Base-by-base conservation (phyloP, 2,888 invertebrate genomes). In the Archips crataeganus region DNA sequence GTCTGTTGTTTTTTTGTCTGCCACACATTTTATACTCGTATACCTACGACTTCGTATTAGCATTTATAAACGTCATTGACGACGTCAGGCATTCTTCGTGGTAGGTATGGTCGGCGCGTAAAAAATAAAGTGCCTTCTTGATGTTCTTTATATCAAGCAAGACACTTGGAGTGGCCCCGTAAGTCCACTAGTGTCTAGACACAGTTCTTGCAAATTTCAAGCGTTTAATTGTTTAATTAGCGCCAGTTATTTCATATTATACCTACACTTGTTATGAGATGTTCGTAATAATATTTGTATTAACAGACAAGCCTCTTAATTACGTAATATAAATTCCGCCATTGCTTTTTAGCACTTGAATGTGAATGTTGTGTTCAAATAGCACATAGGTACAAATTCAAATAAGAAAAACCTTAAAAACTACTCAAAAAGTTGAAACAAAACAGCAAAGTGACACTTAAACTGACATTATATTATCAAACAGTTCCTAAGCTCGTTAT, bases 1-100 rank as follows among this genome's bases (percentile, higher is more conserved):
- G 84, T 86, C 77, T 84, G 79, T 81, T 75, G 78, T 79, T 75
- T 82, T 67, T 85, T 83, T 83, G 78, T 79, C 76, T 77, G 79
- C 80, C 81, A 82, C 79, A 81, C 81, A 76, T 79, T 78, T 64
- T 78, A 79, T 77, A 23, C 1, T 23, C 23, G 23, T 23, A 72
- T 74, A 69, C 70, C 59, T 74, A 71, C 49, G 49, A 63, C 10
- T 70, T 45, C 42, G 62, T 78, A 75, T 77, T 76, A 71, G 75
- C 75, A 75, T 23, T 23, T 23, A 23, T 74, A 77, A 70, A 75
- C 77, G 76, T 78, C 77, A 72, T 72, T 67, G 47, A 36, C 36
- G 34, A 64, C 68, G 64, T 73, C 68, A 63, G 39, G 49, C 59
- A 69, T 69, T 69, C 68, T 64, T 69, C 68, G 68, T 59, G 73